Evolutionary conservation across 1,140 invertebrate genomes (phyloP), one percentile per base, ranked within the genome.

Genomic region (Diuraphis noxia): DNA sequence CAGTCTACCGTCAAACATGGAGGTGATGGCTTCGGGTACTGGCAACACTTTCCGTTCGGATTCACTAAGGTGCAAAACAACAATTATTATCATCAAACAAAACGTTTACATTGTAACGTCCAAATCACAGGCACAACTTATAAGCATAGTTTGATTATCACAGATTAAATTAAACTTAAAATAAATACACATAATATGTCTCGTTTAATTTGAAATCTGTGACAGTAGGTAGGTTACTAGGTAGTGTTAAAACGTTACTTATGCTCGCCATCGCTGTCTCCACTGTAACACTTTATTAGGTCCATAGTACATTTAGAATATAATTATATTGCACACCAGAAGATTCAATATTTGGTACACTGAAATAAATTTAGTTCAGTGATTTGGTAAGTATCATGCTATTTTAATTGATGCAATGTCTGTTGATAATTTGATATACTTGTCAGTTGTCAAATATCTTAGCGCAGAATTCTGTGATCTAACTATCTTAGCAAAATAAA

Each of bases 241-340:
- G 8, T 52, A 52, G 5, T 9, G 0, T 4, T 46, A 46, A 63
- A 41, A 8, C 25, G 7, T 79, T 90, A 90, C 41, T 90, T 41
- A 46, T 56, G 41, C 9, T 90, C 41, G 30, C 23, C 13, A 9
- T 90, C 88, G 21, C 41, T 77, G n/a, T 90, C 72, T 38, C 72
- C 88, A 36, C 30, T 17, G 10, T 90, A 90, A 79, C 21, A 19
- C 41, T 90, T 41, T 46, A 90, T 90, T 46, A 90, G 34, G 30
- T 90, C 88, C 88, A 90, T 90, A 4, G 3, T 25, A n/a, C 17
- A 7, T 36, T 9, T 17, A 34, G 8, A 38, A 79, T 49, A 46
- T 17, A 19, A 77, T 77, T 21, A 36, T 79, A 79, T 79, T 21
- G 34, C 34, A 63, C 56, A 5, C 13, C 30, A n/a, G n/a, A n/a